phyloP scores from a whole-genome alignment of 2,113 vertebrate species.

The Megatriorchis doriae region DNA sequence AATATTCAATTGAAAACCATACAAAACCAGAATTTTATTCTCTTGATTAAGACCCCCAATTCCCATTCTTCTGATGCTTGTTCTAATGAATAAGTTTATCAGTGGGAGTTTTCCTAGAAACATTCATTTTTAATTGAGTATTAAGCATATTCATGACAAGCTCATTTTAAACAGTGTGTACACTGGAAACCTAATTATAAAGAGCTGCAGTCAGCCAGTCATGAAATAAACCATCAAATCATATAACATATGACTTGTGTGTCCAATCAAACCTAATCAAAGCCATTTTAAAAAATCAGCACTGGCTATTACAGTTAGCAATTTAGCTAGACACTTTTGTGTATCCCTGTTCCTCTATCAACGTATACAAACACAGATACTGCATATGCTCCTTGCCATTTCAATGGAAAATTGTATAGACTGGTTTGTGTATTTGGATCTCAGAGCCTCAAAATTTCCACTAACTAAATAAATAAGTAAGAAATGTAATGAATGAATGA shows the following conservation, averaged over 20 bases:
- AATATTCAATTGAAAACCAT: neutral
- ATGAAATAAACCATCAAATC: neutral
- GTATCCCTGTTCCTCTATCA: neutral
- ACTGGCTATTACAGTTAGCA: neutral
- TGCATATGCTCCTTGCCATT: neutral
- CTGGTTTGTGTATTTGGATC: neutral
- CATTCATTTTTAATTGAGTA: neutral
- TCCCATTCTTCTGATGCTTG: neutral
- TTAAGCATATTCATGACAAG: neutral
- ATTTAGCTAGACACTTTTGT: neutral
- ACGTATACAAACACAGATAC: neutral
- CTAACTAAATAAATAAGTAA: neutral
- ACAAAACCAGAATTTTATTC: neutral
- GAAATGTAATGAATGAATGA: neutral
- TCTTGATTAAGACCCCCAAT: neutral
- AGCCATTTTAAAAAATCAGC: neutral
- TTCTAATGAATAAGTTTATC: neutral
- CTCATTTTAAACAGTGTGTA: neutral
- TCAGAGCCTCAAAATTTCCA: neutral
- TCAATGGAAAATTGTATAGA: neutral
- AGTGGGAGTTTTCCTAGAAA: neutral
- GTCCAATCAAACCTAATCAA: neutral
- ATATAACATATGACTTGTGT: neutral
- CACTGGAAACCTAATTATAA: neutral
- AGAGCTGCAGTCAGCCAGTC: neutral